Evolutionary conservation across 2,113 vertebrate species (phyloP).

Genomic region (Phalacrocorax aristotelis): DNA sequence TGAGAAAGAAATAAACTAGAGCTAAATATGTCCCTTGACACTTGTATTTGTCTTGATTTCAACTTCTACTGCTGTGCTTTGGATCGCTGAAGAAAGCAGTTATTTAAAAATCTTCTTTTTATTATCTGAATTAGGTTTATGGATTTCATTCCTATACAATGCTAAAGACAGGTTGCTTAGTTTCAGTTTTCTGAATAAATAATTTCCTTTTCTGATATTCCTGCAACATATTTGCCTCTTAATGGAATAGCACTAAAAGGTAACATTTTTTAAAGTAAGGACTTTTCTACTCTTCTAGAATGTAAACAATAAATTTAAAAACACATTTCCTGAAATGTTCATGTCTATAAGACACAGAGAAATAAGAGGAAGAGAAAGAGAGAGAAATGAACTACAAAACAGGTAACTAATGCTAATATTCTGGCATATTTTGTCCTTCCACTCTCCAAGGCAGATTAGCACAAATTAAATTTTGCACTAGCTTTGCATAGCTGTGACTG

Average conservation of each 20-base stretch:
- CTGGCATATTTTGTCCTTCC: background rate
- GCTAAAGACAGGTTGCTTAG: background rate
- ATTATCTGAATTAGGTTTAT: background rate
- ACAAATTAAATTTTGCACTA: slow-evolving; percentile 41
- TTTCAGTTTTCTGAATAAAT: background rate
- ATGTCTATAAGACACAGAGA: background rate
- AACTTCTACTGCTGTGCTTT: background rate
- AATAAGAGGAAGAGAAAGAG: background rate
- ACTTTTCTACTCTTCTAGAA: background rate
- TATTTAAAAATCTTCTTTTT: background rate
- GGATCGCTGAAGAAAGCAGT: background rate
- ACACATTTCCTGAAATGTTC: background rate
- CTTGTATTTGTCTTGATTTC: background rate
- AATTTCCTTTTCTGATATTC: background rate
- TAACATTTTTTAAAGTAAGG: background rate
- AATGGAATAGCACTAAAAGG: background rate
- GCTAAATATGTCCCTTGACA: background rate
- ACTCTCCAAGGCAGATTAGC: background rate
- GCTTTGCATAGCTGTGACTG: background rate
- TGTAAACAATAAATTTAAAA: background rate
- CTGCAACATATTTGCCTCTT: background rate
- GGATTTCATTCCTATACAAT: background rate
- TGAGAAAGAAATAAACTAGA: background rate
- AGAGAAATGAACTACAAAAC: background rate
- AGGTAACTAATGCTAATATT: background rate